Evolutionary conservation across 2,888 invertebrate genomes (phyloP).

Genomic region (Ceramica pisi): DNA sequence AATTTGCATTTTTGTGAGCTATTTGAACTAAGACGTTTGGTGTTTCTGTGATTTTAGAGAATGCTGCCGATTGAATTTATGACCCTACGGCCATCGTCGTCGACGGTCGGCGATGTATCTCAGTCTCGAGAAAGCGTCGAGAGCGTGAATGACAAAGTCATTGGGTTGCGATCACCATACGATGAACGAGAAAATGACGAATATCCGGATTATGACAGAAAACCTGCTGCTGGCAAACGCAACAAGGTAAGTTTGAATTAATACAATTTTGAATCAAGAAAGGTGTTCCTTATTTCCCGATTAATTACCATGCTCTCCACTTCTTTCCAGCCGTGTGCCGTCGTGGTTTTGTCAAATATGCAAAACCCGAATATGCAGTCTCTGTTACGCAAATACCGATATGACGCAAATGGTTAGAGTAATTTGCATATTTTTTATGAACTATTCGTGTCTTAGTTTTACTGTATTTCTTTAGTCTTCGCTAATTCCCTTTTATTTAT

Average conservation of each 20-base stretch:
- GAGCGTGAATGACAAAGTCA: slow-evolving; percentile 67
- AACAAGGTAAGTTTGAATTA: slow-evolving; percentile 69
- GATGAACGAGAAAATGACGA: slow-evolving; percentile 70
- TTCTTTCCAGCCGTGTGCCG: slow-evolving; percentile 81
- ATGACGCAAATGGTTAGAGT: slow-evolving; percentile 81
- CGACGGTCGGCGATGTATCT: neutral
- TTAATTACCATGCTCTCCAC: slow-evolving; percentile 34
- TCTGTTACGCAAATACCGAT: slow-evolving; percentile 85
- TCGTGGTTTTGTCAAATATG: slow-evolving; percentile 82
- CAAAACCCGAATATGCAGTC: slow-evolving; percentile 84
- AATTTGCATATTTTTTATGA: slow-evolving; percentile 55
- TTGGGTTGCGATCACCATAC: slow-evolving; percentile 60
- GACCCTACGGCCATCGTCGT: slow-evolving; percentile 56
- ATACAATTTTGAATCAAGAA: slow-evolving; percentile 1
- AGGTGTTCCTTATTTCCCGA: neutral
- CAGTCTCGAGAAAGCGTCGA: slow-evolving; percentile 52
- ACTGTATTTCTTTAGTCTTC: slow-evolving; percentile 1
- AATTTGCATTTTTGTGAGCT: slow-evolving; percentile 1
- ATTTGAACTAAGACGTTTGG: slow-evolving; percentile 26
- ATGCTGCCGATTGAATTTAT: slow-evolving; percentile 73
- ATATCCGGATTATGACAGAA: slow-evolving; percentile 64
- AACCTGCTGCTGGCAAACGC: slow-evolving; percentile 48
- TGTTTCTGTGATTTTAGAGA: slow-evolving; percentile 72
- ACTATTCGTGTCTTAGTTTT: slow-evolving; percentile 16
- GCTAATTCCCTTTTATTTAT: slow-evolving; percentile 38